Evolutionary conservation across 2,113 vertebrate genomes (phyloP).

Genomic region (Passer montanus): DNA sequence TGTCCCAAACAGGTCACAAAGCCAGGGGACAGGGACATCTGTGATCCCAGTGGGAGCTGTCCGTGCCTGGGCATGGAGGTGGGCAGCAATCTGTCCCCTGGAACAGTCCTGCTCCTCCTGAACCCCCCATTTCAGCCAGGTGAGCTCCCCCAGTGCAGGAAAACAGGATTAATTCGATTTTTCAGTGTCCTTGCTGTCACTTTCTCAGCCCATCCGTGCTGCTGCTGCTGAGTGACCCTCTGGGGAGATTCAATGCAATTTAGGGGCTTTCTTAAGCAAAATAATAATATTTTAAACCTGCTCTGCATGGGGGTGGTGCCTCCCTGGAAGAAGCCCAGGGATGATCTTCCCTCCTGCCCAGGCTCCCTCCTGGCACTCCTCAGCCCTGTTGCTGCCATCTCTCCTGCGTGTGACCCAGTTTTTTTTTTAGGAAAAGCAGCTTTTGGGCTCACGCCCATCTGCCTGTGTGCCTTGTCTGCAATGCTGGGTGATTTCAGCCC

Average conservation of each 20-base stretch:
- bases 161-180: not conserved
- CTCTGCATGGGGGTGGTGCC: accelerated
- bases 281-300: not conserved
- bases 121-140: not conserved
- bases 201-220: not conserved
- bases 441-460: not conserved
- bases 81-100: not conserved
- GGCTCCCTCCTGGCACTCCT: not conserved
- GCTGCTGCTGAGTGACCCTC: not conserved
- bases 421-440: slow-evolving; percentile 22
- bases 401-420: accelerated
- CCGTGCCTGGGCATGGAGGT: accelerated
- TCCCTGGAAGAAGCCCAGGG: not conserved
- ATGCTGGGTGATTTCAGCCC: not conserved
- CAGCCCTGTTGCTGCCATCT: not conserved
- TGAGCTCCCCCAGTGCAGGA: accelerated
- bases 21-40: not conserved
- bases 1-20: not conserved
- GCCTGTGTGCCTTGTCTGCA: not conserved
- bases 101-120: not conserved
- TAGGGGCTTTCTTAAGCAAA: not conserved
- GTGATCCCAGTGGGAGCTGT: not conserved
- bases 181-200: not conserved
- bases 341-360: not conserved
- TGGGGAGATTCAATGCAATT: not conserved